Conservation (phyloP, 2,888 invertebrate species). For the Oscheius sp. region DNA sequence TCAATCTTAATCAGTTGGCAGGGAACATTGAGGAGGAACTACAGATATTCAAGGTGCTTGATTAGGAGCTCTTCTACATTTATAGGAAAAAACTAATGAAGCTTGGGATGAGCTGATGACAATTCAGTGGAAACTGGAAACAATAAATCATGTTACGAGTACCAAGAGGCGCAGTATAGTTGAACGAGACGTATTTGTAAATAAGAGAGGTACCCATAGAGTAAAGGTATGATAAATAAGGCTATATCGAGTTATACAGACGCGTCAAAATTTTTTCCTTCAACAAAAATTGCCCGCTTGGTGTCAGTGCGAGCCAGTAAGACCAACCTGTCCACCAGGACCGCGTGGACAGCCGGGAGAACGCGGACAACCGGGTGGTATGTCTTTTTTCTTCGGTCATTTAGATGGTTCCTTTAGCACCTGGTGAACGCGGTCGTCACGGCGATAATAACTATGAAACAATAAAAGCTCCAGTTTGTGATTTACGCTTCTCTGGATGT, state of each 20-base stretch:
- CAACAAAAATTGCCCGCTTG: slow-evolving; percentile 32
- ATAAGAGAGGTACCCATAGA: slow-evolving; percentile 10
- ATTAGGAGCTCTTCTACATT: not conserved
- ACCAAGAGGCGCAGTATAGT: slow-evolving; percentile 4
- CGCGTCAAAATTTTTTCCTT: slow-evolving; percentile 25
- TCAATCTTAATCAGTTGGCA: not conserved
- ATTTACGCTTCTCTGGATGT: slow-evolving; percentile 23
- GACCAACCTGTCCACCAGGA: slow-evolving; percentile 40
- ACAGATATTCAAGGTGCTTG: slow-evolving; percentile 16
- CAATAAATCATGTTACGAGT: not conserved
- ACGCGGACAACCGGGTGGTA: slow-evolving; percentile 32
- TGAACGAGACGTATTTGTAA: slow-evolving; percentile 21
- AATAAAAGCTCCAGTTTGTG: not conserved
- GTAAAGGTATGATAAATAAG: not conserved
- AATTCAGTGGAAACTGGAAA: slow-evolving; percentile 19
- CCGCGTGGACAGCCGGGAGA: slow-evolving; percentile 39
- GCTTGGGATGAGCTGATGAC: slow-evolving; percentile 24
- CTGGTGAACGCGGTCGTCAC: slow-evolving; percentile 6
- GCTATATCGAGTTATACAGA: slow-evolving; percentile 5
- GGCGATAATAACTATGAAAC: slow-evolving; percentile 23
- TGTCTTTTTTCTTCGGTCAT: not conserved
- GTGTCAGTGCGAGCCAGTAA: slow-evolving; percentile 43
- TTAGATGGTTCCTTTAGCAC: not conserved
- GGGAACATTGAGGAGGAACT: not conserved
- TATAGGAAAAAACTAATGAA: slow-evolving; percentile 19